phyloP scores from a whole-genome alignment of 2,888 invertebrate genomes.

The Boloria euphrosyne region DNA sequence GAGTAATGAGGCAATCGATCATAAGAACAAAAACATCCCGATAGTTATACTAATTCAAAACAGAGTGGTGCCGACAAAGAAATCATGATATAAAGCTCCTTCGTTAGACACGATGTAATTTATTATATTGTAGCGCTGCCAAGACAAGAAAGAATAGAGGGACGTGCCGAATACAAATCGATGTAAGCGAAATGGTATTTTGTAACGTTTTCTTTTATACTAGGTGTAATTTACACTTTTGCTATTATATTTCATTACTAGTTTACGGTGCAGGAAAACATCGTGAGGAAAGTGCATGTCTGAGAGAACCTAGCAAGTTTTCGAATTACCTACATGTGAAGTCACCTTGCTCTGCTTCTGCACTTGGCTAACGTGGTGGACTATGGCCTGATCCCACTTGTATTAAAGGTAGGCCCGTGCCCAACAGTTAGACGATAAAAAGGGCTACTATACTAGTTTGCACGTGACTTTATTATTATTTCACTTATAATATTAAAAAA shows the following conservation, averaged over 20 bases:
- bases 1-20: constrained; percentile 34
- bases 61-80: constrained; percentile 37
- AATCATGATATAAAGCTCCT: constrained; percentile 54
- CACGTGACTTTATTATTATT: neutral
- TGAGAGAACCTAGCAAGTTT: too few species aligned
- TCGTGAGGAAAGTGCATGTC: too few species aligned
- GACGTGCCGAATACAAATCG: constrained; percentile 41
- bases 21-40: constrained; percentile 27
- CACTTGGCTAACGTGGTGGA: too few species aligned
- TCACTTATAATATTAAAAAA: too few species aligned
- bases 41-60: constrained; percentile 46
- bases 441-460: too few species aligned
- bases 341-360: too few species aligned
- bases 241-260: neutral
- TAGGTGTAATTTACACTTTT: neutral
- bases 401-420: too few species aligned
- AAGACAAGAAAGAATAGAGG: constrained; percentile 49
- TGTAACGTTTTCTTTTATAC: constrained; percentile 12
- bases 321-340: too few species aligned
- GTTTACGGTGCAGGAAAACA: too few species aligned
- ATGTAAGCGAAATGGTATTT: constrained; percentile 23
- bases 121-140: constrained; percentile 60
- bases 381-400: too few species aligned
- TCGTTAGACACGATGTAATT: constrained; percentile 59
- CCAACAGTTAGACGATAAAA: too few species aligned